Conservation (phyloP, 2,113 vertebrate genomes). For the Xenopus borealis region DNA sequence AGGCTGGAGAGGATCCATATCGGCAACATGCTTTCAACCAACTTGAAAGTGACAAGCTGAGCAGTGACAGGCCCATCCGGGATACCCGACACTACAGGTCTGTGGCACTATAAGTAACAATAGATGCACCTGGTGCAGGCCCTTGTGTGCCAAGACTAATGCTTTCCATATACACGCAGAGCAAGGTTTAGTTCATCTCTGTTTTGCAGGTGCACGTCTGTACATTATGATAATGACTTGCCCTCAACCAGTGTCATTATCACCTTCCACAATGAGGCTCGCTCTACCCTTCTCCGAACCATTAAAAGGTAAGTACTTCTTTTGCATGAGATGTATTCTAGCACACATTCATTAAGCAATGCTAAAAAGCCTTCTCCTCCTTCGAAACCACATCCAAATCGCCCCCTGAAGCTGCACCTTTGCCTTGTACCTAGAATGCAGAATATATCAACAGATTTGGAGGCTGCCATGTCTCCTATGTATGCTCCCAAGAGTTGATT, state of each 20-base stretch:
- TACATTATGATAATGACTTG: constrained; percentile 79
- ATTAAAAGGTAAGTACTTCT: constrained; percentile 77
- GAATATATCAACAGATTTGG: too few relatives aligned
- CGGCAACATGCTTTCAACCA: constrained; percentile 94
- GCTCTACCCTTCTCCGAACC: constrained; percentile 90
- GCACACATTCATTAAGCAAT: too few relatives aligned
- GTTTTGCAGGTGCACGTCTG: constrained; percentile 76
- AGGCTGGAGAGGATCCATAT: constrained; percentile 89
- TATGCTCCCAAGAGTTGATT: too few relatives aligned
- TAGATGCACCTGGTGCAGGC: too few relatives aligned
- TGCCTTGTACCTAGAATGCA: too few relatives aligned
- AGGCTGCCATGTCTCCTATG: too few relatives aligned
- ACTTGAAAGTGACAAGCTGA: constrained; percentile 91
- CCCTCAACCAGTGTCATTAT: constrained; percentile 89
- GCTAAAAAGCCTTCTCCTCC: too few relatives aligned
- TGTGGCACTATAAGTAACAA: neutral
- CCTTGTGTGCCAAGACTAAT: too few relatives aligned
- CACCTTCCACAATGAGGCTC: constrained; percentile 96
- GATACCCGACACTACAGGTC: constrained; percentile 98
- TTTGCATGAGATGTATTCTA: too few relatives aligned
- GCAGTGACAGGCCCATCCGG: constrained; percentile 81
- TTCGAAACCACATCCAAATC: too few relatives aligned
- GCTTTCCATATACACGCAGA: too few relatives aligned
- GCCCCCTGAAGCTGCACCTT: too few relatives aligned
- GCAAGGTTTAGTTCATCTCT: neutral